Conservation (phyloP, 2,797 vertebrate genomes). For the Poeciliopsis turneri region DNA sequence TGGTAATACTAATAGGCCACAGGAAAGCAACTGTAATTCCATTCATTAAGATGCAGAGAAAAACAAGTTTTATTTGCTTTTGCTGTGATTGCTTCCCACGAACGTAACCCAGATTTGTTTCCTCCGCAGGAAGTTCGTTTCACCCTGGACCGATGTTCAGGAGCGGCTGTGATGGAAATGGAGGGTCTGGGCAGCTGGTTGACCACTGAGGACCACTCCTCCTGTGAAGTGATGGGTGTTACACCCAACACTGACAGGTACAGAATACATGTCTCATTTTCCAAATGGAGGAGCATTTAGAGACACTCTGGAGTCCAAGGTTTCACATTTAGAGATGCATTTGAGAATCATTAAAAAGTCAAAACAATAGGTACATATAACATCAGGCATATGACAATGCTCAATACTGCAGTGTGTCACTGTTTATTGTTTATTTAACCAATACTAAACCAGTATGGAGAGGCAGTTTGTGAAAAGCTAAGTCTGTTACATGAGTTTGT, state of each 20-base stretch:
- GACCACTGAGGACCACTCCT: constrained; percentile 84
- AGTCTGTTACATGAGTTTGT: neutral
- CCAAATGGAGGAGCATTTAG: neutral
- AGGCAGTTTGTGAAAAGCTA: neutral
- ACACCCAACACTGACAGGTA: constrained; percentile 83
- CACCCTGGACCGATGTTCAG: constrained; percentile 85
- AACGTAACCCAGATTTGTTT: neutral
- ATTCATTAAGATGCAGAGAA: neutral
- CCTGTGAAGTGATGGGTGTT: constrained; percentile 83
- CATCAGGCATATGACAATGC: neutral
- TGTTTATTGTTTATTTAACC: neutral
- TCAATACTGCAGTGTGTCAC: neutral
- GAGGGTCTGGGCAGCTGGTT: constrained; percentile 87
- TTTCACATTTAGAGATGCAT: neutral
- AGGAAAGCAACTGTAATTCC: constrained; percentile 14
- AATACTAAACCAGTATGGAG: neutral
- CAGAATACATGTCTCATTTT: neutral
- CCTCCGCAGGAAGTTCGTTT: constrained; percentile 82
- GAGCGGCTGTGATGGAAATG: constrained; percentile 81
- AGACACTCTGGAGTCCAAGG: neutral
- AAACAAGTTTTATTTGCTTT: neutral
- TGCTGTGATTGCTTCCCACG: neutral
- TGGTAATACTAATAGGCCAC: constrained; percentile 2
- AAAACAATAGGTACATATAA: neutral
- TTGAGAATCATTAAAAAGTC: neutral